Base-by-base conservation (phyloP, 2,888 invertebrate species). In the Sthenelais limicola region DNA sequence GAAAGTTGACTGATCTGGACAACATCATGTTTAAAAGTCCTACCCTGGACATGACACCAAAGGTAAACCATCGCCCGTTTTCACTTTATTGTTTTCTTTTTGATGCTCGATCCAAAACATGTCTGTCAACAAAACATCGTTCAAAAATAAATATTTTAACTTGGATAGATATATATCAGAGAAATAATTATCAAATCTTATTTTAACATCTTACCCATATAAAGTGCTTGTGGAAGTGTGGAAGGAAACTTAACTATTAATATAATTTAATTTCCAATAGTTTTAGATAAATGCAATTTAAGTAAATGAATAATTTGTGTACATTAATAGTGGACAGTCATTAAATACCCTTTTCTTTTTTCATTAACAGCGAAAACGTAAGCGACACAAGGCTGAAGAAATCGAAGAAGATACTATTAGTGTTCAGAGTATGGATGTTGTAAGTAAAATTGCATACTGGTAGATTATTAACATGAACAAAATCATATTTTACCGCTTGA, bases 11-110 rank as follows among this genome's bases (percentile, higher is more conserved):
- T 28, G 43, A 70, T 30, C 43, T 70, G 24, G 70, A 70, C 43
- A 51, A 70, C 28, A 35, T 68, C 26, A 52, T 70, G 54, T 77
- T 77, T 52, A 76, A 76, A 47, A 74, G 76, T 52, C 74, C 74
- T 18, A 56, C 72, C 15, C 28, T 68, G 49, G 72, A 72, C 38
- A 58, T 74, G 70, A 70, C 70, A 32, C 73, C 73, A 48, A 62
- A 58, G 68, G 74, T 72, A 51, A 70, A 51, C 21, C 24, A n/a
- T 30, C n/a, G 4, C n/a, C 2, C 28, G 33, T 26, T 5, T 28
- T 18, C 58, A 32, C 1, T 32, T 24, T 3, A 52, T 21, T 21
- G 52, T 18, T 52, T 12, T 52, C 15, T 52, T 32, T 58, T 28
- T 24, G 28, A n/a, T 24, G 33, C 33, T 28, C n/a, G n/a, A n/a